These are phyloP conservation scores for Protonemura montana DNA, from an alignment of 2,888 invertebrate genomes.

Conservation along the genomic window DNA sequence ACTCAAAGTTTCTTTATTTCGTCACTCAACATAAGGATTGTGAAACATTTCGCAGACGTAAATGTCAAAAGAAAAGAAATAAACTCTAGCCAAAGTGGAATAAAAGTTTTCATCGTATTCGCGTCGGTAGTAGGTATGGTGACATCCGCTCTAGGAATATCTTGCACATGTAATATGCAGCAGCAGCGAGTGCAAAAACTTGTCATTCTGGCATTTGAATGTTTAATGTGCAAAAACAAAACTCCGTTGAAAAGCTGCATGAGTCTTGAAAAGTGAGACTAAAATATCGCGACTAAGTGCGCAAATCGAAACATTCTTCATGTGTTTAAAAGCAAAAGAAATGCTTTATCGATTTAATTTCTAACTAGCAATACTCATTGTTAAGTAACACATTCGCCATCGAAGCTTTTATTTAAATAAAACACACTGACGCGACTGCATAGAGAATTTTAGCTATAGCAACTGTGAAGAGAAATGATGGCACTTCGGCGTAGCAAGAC, in stretches of 20 bases:
- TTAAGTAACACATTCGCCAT: too few relatives aligned
- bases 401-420: too few relatives aligned
- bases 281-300: slow-evolving; percentile 14
- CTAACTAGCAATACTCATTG: too few relatives aligned
- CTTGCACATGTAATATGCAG: slow-evolving; percentile 30
- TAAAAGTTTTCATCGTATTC: slow-evolving; percentile 33
- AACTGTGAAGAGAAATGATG: too few relatives aligned
- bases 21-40: slow-evolving; percentile 32
- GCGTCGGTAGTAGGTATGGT: slow-evolving; percentile 9
- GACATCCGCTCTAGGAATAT: slow-evolving; percentile 15
- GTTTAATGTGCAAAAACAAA: slow-evolving; percentile 26
- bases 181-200: slow-evolving; percentile 26
- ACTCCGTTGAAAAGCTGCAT: neutral
- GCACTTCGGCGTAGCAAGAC: neutral
- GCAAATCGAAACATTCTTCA: neutral
- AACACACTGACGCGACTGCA: too few relatives aligned
- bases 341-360: too few relatives aligned
- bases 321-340: too few relatives aligned
- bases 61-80: slow-evolving; percentile 34
- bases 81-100: slow-evolving; percentile 27
- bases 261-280: slow-evolving; percentile 1
- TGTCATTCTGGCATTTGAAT: slow-evolving; percentile 33
- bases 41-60: slow-evolving; percentile 18
- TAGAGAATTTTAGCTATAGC: too few relatives aligned
- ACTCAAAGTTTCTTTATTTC: slow-evolving; percentile 27